Evolutionary conservation across 2,888 invertebrate genomes (phyloP).

Genomic region (Muschampia plurimacula): DNA sequence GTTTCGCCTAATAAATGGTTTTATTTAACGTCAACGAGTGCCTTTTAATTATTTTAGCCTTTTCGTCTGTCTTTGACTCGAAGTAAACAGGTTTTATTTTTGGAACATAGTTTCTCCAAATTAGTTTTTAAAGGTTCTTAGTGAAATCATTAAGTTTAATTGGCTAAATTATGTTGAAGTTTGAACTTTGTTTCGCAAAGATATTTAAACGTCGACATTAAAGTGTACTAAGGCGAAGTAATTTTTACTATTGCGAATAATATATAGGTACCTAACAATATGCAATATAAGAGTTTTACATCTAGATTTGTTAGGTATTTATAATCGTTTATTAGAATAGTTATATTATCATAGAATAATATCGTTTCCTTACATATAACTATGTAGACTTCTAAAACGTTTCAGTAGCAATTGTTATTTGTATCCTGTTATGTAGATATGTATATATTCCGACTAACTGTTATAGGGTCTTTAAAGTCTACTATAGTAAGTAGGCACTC

Average conservation of each 20-base stretch:
- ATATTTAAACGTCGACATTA: not conserved
- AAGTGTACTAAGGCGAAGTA: not conserved
- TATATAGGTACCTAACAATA: no score
- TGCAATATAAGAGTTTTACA: no score
- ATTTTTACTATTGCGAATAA: not conserved
- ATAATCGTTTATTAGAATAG: no score
- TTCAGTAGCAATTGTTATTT: no score
- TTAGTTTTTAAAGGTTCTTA: not conserved
- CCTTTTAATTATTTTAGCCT: slow-evolving; percentile 75
- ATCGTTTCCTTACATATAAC: no score
- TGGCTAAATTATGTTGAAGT: not conserved
- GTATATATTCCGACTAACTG: no score
- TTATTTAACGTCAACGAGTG: slow-evolving; percentile 73
- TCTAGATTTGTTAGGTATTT: no score
- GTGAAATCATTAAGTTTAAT: not conserved
- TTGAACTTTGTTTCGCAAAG: not conserved
- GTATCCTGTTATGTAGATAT: no score
- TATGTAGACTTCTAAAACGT: no score
- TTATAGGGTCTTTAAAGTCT: no score
- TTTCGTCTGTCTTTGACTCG: slow-evolving; percentile 26
- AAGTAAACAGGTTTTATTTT: slow-evolving; percentile 17
- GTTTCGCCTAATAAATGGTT: slow-evolving; percentile 78
- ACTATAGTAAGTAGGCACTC: no score
- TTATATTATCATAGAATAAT: no score
- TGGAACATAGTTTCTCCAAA: slow-evolving; percentile 1